Evolutionary conservation across 2,797 vertebrate genomes (phyloP).

Genomic region (Xerus rutilus): DNA sequence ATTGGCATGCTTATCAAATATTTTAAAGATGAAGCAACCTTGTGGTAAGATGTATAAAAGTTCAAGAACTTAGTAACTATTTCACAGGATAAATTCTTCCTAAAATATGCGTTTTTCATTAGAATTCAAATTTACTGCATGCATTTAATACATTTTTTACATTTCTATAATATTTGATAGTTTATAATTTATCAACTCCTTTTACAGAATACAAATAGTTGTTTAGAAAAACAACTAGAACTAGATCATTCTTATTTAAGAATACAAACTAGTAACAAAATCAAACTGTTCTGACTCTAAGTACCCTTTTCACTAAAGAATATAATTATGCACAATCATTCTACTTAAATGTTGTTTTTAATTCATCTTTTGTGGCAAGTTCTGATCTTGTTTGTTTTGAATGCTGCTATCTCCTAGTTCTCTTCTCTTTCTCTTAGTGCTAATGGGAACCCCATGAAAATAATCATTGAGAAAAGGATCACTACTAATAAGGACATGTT

Average conservation of each 20-base stretch:
- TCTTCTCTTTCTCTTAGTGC: not conserved
- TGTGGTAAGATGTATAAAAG: not conserved
- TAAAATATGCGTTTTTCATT: not conserved
- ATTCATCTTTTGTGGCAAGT: not conserved
- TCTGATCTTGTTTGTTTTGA: not conserved
- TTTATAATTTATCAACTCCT: not conserved
- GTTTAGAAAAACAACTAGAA: not conserved
- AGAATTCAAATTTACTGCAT: not conserved
- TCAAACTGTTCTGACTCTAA: not conserved
- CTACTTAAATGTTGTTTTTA: not conserved
- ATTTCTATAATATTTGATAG: not conserved
- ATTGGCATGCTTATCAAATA: conserved; percentile 55
- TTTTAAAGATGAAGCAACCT: conserved; percentile 78
- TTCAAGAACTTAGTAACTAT: not conserved
- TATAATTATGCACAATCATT: not conserved
- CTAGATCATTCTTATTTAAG: not conserved
- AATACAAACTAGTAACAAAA: not conserved
- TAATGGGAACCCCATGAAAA: not conserved
- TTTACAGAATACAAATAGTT: not conserved
- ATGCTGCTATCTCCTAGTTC: not conserved
- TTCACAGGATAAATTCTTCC: not conserved
- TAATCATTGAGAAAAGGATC: not conserved
- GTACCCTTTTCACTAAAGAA: not conserved
- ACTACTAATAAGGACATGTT: not conserved
- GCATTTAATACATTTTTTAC: not conserved